These are phyloP conservation scores for Aspidoscelis tigris DNA, from an alignment of 2,113 vertebrate species.

Conservation along the genomic window DNA sequence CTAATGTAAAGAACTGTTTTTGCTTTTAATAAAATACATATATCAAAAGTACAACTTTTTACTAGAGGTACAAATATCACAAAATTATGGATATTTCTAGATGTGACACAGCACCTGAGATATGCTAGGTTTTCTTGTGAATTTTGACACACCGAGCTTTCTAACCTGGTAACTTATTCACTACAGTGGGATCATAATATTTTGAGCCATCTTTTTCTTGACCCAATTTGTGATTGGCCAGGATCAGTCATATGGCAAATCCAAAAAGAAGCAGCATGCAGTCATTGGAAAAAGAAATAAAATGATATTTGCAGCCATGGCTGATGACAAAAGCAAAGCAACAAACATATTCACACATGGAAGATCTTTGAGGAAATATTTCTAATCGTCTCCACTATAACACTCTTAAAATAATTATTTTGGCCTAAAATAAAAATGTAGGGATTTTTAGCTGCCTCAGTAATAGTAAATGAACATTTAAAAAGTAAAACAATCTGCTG, in stretches of 20 bases:
- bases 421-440: conserved; percentile 5
- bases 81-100: no score
- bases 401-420: not conserved
- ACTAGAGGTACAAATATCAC: no score
- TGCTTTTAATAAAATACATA: no score
- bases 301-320: not conserved
- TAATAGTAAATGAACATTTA: not conserved
- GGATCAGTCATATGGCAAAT: not conserved
- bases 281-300: not conserved
- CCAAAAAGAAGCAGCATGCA: not conserved
- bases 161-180: no score
- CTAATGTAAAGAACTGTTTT: no score
- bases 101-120: no score
- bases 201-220: not conserved
- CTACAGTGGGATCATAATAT: no score
- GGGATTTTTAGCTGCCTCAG: not conserved
- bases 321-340: not conserved
- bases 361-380: not conserved
- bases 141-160: no score
- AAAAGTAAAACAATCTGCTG: conserved; percentile 22
- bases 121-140: no score
- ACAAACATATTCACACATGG: not conserved
- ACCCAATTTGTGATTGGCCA: not conserved
- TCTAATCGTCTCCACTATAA: not conserved
- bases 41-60: no score